Conservation (phyloP, 2,113 vertebrate genomes). For the Equus quagga region DNA sequence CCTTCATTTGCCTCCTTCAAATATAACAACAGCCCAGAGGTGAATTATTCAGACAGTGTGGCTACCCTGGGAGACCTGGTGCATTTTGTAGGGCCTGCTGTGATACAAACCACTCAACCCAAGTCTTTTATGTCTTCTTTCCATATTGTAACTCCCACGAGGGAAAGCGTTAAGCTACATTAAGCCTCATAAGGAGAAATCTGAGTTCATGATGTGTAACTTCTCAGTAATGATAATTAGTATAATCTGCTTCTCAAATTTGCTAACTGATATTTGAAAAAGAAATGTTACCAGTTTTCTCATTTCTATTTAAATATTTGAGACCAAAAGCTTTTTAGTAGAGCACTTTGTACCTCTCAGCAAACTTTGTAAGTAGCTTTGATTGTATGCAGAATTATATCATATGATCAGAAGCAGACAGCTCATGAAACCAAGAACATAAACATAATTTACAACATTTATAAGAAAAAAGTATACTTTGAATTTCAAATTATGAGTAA, state of each 20-base stretch:
- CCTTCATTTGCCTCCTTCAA: background rate
- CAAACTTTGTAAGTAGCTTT: conserved; percentile 59
- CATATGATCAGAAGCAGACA: conserved; percentile 47
- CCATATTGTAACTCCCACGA: conserved; percentile 66
- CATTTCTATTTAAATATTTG: conserved; percentile 51
- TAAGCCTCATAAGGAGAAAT: conserved; percentile 73
- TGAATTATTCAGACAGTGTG: background rate
- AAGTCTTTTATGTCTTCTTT: conserved; percentile 61
- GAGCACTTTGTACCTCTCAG: conserved; percentile 10
- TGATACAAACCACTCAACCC: conserved; percentile 41
- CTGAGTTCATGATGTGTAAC: conserved; percentile 61
- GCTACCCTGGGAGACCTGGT: background rate
- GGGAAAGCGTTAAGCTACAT: conserved; percentile 59
- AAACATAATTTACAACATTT: conserved; percentile 57
- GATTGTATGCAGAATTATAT: conserved; percentile 45
- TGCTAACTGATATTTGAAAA: conserved; percentile 63
- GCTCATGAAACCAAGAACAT: conserved; percentile 33
- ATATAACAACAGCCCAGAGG: conserved; percentile 26
- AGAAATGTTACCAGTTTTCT: conserved; percentile 46
- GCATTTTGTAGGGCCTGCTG: conserved; percentile 49
- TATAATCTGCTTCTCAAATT: conserved; percentile 71
- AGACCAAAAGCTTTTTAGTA: conserved; percentile 51
- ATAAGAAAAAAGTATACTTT: conserved; percentile 20
- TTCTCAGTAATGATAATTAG: conserved; percentile 70
- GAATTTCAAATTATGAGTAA: conserved; percentile 41